Evolutionary conservation across 2,888 invertebrate species (phyloP), one percentile per base, ranked within the genome.

Genomic region (Bellardia pandia): DNA sequence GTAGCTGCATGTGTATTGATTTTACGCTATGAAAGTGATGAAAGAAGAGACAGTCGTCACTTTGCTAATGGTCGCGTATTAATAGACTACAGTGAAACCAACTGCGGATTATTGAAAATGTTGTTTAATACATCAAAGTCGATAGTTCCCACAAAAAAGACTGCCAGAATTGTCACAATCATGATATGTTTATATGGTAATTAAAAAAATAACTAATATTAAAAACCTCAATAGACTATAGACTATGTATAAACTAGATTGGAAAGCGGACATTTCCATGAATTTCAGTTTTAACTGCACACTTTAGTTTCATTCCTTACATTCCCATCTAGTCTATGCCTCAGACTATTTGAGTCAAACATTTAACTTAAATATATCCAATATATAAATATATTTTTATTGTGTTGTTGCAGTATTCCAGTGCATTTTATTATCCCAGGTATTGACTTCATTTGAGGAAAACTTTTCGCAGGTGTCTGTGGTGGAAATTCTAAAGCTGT

Each of bases 1-100:
- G 97, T 97, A 9, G 96, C 96, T 48, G 95, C 96, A 48, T 96
- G 96, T 90, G 96, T 97, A 2, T 94, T 97, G 53, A 94, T 97
- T 84, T 93, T 97, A 82, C 95, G 97, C 94, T 97, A 95, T 90
- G 91, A 92, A 64, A 88, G 90, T 11, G 92, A 92, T 78, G 92
- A 93, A n/a, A 90, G 90, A 16, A 89, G 90, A 1, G 90, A 90
- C 16, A 89, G 88, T 42, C 89, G 91, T 14, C 85, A 85, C 13
- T 79, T 90, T 8, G 89, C 85, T 14, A 90, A 89, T 76, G 91
- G 91, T 4, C 89, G 91, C 0, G 30, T 76, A 0, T 81, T 89
- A 5, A 68, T 78, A 23, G 88, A 88, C 11, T 79, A 80, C 16
- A 89, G 89, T 68, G 89, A 91, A n/a, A 69, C 87, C 5, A 87